A percentile compares a stretch with the other conserved stretches of the same genome.
These are phyloP conservation scores for Danio jaintianensis DNA, from an alignment of 2,797 vertebrate species.

Conservation along the genomic window DNA sequence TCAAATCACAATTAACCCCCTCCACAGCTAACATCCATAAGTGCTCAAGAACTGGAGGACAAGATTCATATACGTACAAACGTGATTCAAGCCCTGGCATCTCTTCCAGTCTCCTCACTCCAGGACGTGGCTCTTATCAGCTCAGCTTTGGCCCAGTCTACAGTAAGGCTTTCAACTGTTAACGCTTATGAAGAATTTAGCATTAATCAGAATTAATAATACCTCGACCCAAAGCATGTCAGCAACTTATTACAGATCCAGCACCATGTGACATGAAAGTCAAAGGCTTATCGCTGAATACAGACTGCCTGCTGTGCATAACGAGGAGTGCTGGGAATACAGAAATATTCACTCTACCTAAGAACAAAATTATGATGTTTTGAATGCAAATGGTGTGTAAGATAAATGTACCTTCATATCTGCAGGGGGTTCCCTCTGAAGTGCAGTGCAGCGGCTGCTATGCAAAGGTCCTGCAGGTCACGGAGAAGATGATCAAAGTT, in stretches of 20 bases:
- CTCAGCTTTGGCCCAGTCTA: constrained; percentile 75
- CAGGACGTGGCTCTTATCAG: constrained; percentile 79
- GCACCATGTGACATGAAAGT: constrained; percentile 14
- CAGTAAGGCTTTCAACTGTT: constrained; percentile 66
- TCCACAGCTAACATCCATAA: constrained; percentile 68
- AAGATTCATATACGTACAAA: constrained; percentile 72
- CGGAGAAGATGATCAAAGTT: constrained; percentile 77
- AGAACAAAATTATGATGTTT: constrained; percentile 33
- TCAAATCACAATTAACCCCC: not conserved
- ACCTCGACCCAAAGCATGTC: constrained; percentile 20
- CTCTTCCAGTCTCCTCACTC: constrained; percentile 75
- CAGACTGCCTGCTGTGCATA: constrained; percentile 12
- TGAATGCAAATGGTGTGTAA: not conserved
- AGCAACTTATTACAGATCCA: constrained; percentile 21
- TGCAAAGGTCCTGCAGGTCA: constrained; percentile 68
- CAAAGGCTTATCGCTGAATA: constrained; percentile 13
- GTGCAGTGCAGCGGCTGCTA: constrained; percentile 66
- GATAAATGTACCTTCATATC: constrained; percentile 19
- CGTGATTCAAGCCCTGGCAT: constrained; percentile 73
- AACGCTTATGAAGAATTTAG: constrained; percentile 35
- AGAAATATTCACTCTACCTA: not conserved
- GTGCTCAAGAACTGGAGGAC: constrained; percentile 60
- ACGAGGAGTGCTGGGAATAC: constrained; percentile 12
- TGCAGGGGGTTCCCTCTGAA: constrained; percentile 75
- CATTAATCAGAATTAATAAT: constrained; percentile 31